Base-by-base conservation (phyloP, 1,140 invertebrate genomes). In the Drosophila bipectinata region DNA sequence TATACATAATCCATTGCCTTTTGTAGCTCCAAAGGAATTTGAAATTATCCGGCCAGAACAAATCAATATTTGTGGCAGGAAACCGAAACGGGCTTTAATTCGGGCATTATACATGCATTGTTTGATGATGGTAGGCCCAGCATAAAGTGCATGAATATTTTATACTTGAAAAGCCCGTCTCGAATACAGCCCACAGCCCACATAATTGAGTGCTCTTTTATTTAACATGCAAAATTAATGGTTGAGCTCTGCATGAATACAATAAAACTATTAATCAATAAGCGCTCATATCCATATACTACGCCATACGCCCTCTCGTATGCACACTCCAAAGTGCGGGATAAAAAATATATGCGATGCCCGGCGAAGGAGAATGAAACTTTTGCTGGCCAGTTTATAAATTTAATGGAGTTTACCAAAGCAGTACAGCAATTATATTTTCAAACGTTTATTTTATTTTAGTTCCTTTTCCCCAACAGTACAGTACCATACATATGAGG, bases 231-330 rank as follows among this genome's bases (percentile, higher is more conserved):
- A 69, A 83, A 83, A 83, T 83, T 83, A 84, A 83, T 84, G 80
- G 66, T 53, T 64, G 61, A 28, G 56, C 54, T 71, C 71, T 74
- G 51, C 60, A 62, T 62, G 59, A 82, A 79, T 66, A 73, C 75
- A 79, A 83, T 83, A 66, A 82, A 82, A 83, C 80, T 83, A 82
- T 82, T 83, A 82, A 82, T 83, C 79, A 82, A 82, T 82, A 67
- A 67, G 56, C 57, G 66, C 72, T 80, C 66, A 75, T 49, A 75
- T 72, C 58, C 63, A 54, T 30, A 64, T 30, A n/a, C n/a, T n/a
- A n/a, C n/a, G n/a, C n/a, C n/a, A n/a, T n/a, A 28, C 52, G 28
- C 61, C 44, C 44, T 24, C 44, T 18, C 44, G 41, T 37, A 12
- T 37, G 34, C 34, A 37, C 41, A 51, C 26, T 34, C 32, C 49